Conservation (phyloP, 2,888 invertebrate species). For the Morpho achilles region DNA sequence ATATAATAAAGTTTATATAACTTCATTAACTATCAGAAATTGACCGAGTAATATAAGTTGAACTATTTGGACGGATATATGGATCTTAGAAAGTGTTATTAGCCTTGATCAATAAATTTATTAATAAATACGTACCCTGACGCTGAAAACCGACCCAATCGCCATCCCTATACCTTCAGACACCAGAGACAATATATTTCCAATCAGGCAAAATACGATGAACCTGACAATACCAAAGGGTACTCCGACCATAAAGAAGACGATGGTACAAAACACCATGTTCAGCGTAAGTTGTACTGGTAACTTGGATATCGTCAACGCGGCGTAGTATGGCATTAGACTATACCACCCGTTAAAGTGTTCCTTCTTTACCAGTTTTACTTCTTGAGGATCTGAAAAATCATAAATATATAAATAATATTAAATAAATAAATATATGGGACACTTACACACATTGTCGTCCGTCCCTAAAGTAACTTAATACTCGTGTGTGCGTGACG, state of each 20-base stretch:
- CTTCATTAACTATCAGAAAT: too few species aligned
- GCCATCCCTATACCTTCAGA: conserved; percentile 89
- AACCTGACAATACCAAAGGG: conserved; percentile 83
- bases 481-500: too few species aligned
- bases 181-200: conserved; percentile 84
- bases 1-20: too few species aligned
- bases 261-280: conserved; percentile 78
- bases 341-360: conserved; percentile 85
- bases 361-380: conserved; percentile 83
- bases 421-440: too few species aligned
- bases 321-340: conserved; percentile 81
- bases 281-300: conserved; percentile 81
- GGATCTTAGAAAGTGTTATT: too few species aligned
- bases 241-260: conserved; percentile 84
- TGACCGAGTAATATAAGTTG: too few species aligned
- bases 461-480: too few species aligned
- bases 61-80: too few species aligned
- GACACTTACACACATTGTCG: too few species aligned
- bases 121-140: conserved; percentile 72
- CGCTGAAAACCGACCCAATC: conserved; percentile 84
- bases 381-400: conserved; percentile 82
- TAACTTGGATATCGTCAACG: conserved; percentile 80
- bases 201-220: conserved; percentile 82
- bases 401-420: too few species aligned
- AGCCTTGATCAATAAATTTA: too few species aligned